Evolutionary conservation across 1,140 invertebrate genomes (phyloP).

Genomic region (Platorchestia sp.): DNA sequence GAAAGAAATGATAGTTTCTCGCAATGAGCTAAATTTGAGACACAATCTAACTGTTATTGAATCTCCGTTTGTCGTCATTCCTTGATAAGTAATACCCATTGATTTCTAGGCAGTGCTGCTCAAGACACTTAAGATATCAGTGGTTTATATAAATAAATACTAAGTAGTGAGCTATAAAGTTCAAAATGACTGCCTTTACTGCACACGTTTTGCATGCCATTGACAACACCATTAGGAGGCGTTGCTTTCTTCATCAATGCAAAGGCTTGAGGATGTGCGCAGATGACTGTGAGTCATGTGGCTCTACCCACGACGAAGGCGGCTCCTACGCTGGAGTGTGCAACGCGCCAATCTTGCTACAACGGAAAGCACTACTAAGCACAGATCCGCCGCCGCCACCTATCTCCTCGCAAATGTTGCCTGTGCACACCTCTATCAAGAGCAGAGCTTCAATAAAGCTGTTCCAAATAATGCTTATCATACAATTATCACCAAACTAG

Average conservation of each 20-base stretch:
- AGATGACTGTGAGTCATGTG: background rate
- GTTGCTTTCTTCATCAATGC: background rate
- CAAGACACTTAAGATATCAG: no score
- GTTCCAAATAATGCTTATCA: conserved; percentile 52
- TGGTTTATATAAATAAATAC: no score
- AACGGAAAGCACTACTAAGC: conserved; percentile 49
- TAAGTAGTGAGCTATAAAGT: no score
- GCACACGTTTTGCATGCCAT: background rate
- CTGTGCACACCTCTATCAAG: conserved; percentile 10
- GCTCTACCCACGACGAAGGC: background rate
- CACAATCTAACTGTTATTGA: no score
- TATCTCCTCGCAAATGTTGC: conserved; percentile 29
- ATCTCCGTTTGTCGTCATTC: no score
- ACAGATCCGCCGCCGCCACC: background rate
- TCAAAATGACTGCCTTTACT: background rate
- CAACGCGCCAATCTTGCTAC: conserved; percentile 3
- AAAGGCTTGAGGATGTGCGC: background rate
- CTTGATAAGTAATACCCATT: no score
- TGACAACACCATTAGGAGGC: background rate
- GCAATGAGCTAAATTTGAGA: no score
- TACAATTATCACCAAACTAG: conserved; percentile 42
- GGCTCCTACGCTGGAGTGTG: background rate
- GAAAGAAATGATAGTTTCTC: no score
- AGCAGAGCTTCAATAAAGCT: conserved; percentile 29
- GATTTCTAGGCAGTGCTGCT: no score